Percentiles rank a stretch among this genome's conserved stretches.
phyloP scores from a whole-genome alignment of 1,140 invertebrate species.

The Drosophila pseudoobscura region DNA sequence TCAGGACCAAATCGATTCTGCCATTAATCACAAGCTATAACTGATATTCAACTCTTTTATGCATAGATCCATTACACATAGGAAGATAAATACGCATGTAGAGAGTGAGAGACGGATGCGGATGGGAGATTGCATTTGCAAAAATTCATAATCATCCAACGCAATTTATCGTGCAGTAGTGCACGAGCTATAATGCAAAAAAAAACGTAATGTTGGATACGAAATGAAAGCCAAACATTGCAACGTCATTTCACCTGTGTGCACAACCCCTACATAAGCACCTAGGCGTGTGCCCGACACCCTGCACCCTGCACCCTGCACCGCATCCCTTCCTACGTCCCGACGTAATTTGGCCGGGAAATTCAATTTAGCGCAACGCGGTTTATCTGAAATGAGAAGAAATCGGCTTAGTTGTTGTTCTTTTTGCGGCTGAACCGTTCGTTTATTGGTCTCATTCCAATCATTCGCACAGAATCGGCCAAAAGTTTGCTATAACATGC shows the following conservation, averaged over 20 bases:
- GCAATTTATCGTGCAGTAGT: conserved; percentile 36
- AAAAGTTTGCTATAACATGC: neutral
- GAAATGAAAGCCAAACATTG: conserved; percentile 55
- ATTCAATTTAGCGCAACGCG: conserved; percentile 65
- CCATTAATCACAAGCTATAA: too few relatives aligned
- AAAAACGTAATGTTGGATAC: conserved; percentile 14
- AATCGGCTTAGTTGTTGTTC: conserved; percentile 40
- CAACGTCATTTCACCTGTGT: conserved; percentile 48
- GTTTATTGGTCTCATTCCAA: neutral
- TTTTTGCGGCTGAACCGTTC: neutral
- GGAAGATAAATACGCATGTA: neutral
- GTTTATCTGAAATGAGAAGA: conserved; percentile 56
- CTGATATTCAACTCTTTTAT: too few relatives aligned
- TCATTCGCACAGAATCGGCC: too few relatives aligned
- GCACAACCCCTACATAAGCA: neutral
- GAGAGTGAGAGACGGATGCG: neutral
- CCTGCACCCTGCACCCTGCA: too few relatives aligned
- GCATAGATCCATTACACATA: too few relatives aligned
- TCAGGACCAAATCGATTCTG: too few relatives aligned
- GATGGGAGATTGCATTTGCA: too few relatives aligned
- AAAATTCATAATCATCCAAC: conserved; percentile 27
- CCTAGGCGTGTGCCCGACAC: neutral
- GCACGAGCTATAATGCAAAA: conserved; percentile 26
- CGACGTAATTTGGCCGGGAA: conserved; percentile 48
- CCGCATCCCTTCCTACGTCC: neutral